These are phyloP conservation scores for Drosophila navojoa DNA, from an alignment of 1,140 invertebrate species.

Conservation along the genomic window DNA sequence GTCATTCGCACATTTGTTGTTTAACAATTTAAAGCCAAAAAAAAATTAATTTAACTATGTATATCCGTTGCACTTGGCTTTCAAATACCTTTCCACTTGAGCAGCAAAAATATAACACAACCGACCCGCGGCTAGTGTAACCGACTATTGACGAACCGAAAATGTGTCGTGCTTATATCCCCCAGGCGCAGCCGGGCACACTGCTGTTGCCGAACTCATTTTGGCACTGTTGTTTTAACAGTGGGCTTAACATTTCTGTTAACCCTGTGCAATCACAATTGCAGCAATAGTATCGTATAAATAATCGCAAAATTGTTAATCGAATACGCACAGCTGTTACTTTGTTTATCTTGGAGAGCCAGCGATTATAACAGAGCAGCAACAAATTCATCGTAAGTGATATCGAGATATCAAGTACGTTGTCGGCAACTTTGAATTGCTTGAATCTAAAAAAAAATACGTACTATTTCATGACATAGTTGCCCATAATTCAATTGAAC, in stretches of 20 bases:
- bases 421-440: too few relatives aligned
- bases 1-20: constrained; percentile 8
- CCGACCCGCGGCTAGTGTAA: constrained; percentile 39
- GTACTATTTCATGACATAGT: too few relatives aligned
- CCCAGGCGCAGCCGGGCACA: neutral
- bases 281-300: too few relatives aligned
- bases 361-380: too few relatives aligned
- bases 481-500: too few relatives aligned
- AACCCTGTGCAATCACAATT: neutral
- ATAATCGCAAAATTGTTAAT: too few relatives aligned
- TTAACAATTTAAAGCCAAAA: neutral
- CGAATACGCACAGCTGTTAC: too few relatives aligned
- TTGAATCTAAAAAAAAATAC: too few relatives aligned
- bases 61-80: constrained; percentile 34
- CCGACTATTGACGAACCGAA: constrained; percentile 26
- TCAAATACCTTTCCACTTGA: constrained; percentile 27
- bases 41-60: constrained; percentile 13
- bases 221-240: constrained; percentile 1
- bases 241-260: neutral
- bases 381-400: too few relatives aligned
- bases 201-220: neutral
- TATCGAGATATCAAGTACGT: too few relatives aligned
- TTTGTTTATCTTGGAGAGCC: too few relatives aligned
- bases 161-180: neutral
- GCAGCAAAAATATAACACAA: constrained; percentile 15